Conservation (phyloP, 2,888 invertebrate species). For the Philereme transversata region DNA sequence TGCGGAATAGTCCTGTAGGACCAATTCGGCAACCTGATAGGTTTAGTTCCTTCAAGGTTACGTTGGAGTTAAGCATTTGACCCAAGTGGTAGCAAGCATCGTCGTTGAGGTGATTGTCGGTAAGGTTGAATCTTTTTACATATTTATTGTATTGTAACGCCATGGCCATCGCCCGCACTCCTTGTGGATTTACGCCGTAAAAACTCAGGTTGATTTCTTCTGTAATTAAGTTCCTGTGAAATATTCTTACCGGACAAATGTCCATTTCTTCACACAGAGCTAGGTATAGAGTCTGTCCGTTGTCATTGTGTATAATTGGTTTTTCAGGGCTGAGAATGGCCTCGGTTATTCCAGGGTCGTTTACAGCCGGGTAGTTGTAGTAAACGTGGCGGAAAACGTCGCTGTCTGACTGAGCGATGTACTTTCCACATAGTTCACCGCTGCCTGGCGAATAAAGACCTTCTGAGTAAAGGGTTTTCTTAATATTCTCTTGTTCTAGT, state of each 20-base stretch:
- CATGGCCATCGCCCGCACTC: conserved; percentile 52
- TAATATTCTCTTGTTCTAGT: conserved; percentile 39
- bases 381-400: conserved; percentile 44
- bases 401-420: conserved; percentile 50
- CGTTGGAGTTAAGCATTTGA: conserved; percentile 48
- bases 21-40: conserved; percentile 56
- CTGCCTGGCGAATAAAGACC: conserved; percentile 49
- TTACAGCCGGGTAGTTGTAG: conserved; percentile 51
- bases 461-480: conserved; percentile 37
- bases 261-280: conserved; percentile 52
- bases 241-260: conserved; percentile 46
- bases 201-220: conserved; percentile 50
- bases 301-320: conserved; percentile 42
- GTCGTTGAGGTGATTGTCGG: conserved; percentile 52
- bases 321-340: conserved; percentile 45
- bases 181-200: conserved; percentile 49
- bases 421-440: conserved; percentile 50
- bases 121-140: conserved; percentile 47
- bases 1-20: conserved; percentile 44
- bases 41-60: conserved; percentile 48
- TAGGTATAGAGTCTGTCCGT: conserved; percentile 53
- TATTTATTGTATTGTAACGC: conserved; percentile 50
- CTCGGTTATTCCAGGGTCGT: conserved; percentile 53
- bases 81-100: conserved; percentile 58
- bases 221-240: conserved; percentile 45